Percentiles rank a stretch among this genome's conserved stretches.
These are phyloP conservation scores for Antitype chi DNA, from an alignment of 2,888 invertebrate species.

Conservation along the genomic window DNA sequence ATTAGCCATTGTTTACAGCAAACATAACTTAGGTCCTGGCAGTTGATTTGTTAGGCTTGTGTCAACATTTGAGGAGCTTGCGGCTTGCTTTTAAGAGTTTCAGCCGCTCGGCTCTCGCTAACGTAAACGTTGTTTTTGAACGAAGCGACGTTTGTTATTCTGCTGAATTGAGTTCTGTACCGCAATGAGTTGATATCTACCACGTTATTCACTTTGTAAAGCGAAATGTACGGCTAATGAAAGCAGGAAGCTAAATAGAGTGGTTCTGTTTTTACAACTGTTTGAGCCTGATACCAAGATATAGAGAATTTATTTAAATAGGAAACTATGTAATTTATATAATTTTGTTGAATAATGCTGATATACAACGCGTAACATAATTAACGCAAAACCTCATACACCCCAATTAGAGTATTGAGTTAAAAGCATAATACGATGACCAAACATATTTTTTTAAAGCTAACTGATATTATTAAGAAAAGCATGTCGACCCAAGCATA, in stretches of 20 bases:
- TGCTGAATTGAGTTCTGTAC: constrained; percentile 57
- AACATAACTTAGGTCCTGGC: constrained; percentile 64
- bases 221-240: constrained; percentile 26
- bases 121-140: constrained; percentile 62
- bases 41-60: constrained; percentile 70
- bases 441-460: too few relatives aligned
- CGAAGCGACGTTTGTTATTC: constrained; percentile 62
- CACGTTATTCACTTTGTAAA: constrained; percentile 25
- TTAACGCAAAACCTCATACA: too few relatives aligned
- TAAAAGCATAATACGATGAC: too few relatives aligned
- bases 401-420: too few relatives aligned
- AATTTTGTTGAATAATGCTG: neutral
- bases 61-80: constrained; percentile 70
- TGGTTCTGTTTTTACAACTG: constrained; percentile 28
- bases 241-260: constrained; percentile 17
- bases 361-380: too few relatives aligned
- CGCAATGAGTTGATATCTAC: constrained; percentile 50
- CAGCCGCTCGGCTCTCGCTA: constrained; percentile 47
- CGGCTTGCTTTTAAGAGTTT: constrained; percentile 62
- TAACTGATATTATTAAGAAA: too few relatives aligned
- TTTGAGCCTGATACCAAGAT: neutral
- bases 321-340: neutral
- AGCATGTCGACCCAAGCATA: too few relatives aligned
- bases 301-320: neutral
- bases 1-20: constrained; percentile 70